Evolutionary conservation across 2,113 vertebrate species (phyloP).

Genomic region (Misgurnus mizolepis): DNA sequence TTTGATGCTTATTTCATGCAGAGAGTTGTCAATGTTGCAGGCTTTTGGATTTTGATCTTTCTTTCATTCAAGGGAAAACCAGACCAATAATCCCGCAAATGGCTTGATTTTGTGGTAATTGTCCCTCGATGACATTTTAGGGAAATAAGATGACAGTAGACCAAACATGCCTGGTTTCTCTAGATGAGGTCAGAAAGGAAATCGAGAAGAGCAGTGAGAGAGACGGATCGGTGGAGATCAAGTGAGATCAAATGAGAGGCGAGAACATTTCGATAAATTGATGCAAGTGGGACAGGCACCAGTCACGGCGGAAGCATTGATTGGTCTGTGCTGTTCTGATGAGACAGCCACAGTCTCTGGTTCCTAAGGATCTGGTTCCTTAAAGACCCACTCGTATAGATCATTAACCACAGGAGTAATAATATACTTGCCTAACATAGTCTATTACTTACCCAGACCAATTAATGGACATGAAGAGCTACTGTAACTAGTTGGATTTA

Average conservation of each 20-base stretch:
- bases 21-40: no score
- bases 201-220: not conserved
- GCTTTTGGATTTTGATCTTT: no score
- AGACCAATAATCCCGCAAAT: no score
- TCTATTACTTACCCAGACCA: conserved; percentile 64
- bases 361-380: conserved; percentile 40
- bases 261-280: conserved; percentile 60
- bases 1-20: no score
- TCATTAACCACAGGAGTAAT: conserved; percentile 62
- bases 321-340: conserved; percentile 58
- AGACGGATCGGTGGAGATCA: not conserved
- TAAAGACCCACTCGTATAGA: conserved; percentile 58
- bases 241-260: conserved; percentile 44
- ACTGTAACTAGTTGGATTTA: not conserved
- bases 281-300: conserved; percentile 59
- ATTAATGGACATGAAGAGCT: conserved; percentile 12
- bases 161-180: conserved; percentile 12
- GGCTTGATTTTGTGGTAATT: not conserved
- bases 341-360: conserved; percentile 60
- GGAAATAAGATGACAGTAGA: not conserved
- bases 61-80: no score
- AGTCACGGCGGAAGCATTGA: conserved; percentile 62
- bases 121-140: not conserved
- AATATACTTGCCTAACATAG: conserved; percentile 63
- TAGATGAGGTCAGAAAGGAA: not conserved